A percentile compares a stretch with the other conserved stretches of the same genome.
phyloP scores from a whole-genome alignment of 2,797 vertebrate genomes.

The Emydoidea blandingii region DNA sequence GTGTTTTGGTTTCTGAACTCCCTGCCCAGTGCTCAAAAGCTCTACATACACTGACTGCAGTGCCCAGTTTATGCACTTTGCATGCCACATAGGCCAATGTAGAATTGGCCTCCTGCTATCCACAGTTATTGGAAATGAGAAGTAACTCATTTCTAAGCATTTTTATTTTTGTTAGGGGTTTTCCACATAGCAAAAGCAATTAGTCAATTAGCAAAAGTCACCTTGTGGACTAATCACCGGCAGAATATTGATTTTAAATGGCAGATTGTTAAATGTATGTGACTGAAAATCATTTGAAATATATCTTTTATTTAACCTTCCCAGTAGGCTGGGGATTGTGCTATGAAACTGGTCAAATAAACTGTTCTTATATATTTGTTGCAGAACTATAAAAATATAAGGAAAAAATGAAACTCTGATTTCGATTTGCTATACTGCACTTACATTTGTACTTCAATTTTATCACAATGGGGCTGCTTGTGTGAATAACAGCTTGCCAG shows the following conservation, averaged over 20 bases:
- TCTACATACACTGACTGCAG: background rate
- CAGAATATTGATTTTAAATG: conserved; percentile 28
- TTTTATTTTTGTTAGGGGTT: background rate
- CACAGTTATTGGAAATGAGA: background rate
- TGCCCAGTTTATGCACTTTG: background rate
- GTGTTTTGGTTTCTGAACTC: background rate
- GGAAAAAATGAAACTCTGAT: conserved; percentile 1
- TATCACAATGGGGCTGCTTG: conserved; percentile 3
- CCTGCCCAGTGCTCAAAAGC: background rate
- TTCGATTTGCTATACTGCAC: background rate
- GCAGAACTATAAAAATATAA: background rate
- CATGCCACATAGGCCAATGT: background rate
- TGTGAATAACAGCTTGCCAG: conserved; percentile 26
- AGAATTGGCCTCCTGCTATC: background rate
- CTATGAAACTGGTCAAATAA: background rate
- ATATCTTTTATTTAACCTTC: background rate
- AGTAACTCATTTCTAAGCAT: background rate
- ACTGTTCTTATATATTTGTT: conserved; percentile 13
- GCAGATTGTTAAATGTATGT: background rate
- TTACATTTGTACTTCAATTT: background rate
- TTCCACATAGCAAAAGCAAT: background rate
- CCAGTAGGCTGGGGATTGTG: background rate
- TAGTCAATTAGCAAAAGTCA: background rate
- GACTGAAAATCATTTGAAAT: conserved; percentile 13
- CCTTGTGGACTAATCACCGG: background rate